A percentile compares a stretch with the other conserved stretches of the same genome.
phyloP scores from a whole-genome alignment of 92 coral and sea anemone genomes.

The Palythoa grandis region DNA sequence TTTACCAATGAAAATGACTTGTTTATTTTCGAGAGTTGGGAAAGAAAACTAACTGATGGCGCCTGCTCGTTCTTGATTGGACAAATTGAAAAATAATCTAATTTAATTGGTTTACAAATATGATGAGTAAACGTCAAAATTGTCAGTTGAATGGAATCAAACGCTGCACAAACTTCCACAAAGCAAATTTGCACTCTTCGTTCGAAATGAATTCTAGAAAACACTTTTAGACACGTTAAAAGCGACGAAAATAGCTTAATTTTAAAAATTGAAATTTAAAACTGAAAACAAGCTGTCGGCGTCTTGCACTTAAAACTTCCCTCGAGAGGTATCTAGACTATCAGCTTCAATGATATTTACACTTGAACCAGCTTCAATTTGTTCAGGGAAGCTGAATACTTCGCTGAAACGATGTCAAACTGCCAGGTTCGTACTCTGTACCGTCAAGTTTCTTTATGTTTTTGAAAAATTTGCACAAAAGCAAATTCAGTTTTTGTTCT shows the following conservation, averaged over 20 bases:
- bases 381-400: conserved; percentile 38
- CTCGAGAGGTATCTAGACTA: not conserved
- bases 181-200: not conserved
- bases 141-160: too few species aligned
- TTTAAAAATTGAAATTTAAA: conserved; percentile 4
- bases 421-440: conserved; percentile 37
- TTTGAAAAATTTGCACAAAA: conserved; percentile 10
- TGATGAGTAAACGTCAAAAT: too few species aligned
- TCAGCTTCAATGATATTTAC: conserved; percentile 29
- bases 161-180: not conserved
- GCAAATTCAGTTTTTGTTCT: too few species aligned
- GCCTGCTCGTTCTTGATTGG: too few species aligned
- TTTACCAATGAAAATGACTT: too few species aligned
- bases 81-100: too few species aligned
- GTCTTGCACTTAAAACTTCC: too few species aligned
- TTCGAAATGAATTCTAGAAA: not conserved
- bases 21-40: too few species aligned
- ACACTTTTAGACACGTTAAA: not conserved
- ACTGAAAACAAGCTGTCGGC: not conserved
- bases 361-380: conserved; percentile 5
- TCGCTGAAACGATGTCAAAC: conserved; percentile 37
- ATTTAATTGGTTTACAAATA: too few species aligned
- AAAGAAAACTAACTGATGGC: too few species aligned
- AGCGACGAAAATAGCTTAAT: not conserved
- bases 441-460: conserved; percentile 25